phyloP scores from a whole-genome alignment of 2,888 invertebrate species.

The Micoletzkya japonica region DNA sequence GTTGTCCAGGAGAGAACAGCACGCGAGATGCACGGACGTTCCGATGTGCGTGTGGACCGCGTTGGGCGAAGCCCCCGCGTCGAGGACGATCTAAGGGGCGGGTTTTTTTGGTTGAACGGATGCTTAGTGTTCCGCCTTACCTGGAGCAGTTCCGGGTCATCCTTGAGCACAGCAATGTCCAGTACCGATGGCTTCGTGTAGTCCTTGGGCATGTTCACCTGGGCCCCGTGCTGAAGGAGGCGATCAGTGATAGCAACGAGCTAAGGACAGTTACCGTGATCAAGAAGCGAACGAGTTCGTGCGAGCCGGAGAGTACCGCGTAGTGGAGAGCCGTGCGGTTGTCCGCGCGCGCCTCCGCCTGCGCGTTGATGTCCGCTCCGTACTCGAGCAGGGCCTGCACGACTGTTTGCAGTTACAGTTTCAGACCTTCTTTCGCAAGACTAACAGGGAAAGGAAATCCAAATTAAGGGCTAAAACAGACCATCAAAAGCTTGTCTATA shows the following conservation, averaged over 20 bases:
- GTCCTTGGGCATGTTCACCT: slow-evolving; percentile 71
- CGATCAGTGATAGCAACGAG: background rate
- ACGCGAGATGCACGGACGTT: slow-evolving; percentile 66
- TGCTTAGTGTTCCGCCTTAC: background rate
- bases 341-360: slow-evolving; percentile 83
- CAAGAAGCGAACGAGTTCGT: slow-evolving; percentile 76
- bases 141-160: slow-evolving; percentile 54
- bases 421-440: too few relatives aligned
- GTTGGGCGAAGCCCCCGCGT: slow-evolving; percentile 67
- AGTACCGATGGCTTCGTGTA: slow-evolving; percentile 79
- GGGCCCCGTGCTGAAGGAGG: slow-evolving; percentile 76
- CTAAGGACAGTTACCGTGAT: slow-evolving; percentile 64
- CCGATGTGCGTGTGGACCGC: slow-evolving; percentile 65
- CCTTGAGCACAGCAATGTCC: slow-evolving; percentile 78
- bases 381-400: slow-evolving; percentile 71
- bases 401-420: too few relatives aligned
- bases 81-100: slow-evolving; percentile 63
- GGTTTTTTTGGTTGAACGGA: background rate
- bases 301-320: slow-evolving; percentile 79
- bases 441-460: too few relatives aligned
- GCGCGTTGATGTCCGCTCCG: slow-evolving; percentile 83
- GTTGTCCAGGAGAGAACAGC: slow-evolving; percentile 59
- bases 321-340: slow-evolving; percentile 85
- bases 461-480: too few relatives aligned
- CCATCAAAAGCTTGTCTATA: too few relatives aligned